phyloP scores from a whole-genome alignment of 2,888 invertebrate genomes.

The Epiblema foenella region DNA sequence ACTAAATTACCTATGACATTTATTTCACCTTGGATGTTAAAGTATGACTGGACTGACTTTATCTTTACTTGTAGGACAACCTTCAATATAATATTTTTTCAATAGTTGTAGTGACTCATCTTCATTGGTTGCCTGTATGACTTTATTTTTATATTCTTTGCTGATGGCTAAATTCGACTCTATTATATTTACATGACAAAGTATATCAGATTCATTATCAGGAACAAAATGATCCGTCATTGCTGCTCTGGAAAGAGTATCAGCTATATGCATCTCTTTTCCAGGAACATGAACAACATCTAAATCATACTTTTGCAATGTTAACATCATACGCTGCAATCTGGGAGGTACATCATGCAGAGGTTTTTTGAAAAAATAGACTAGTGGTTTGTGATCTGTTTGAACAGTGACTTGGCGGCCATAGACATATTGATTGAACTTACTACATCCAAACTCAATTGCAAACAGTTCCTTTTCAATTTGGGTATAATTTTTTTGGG shows the following conservation, averaged over 20 bases:
- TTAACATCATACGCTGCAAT: slow-evolving; percentile 25
- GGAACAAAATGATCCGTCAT: slow-evolving; percentile 11
- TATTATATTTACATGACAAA: not conserved
- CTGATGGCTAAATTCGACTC: not conserved
- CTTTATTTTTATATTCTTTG: not conserved
- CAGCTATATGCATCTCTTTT: slow-evolving; percentile 6
- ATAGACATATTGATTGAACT: no score
- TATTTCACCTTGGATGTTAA: slow-evolving; percentile 2
- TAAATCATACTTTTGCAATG: slow-evolving; percentile 7
- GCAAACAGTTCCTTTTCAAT: no score
- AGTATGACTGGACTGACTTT: not conserved
- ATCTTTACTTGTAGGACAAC: slow-evolving; percentile 7
- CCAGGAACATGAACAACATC: not conserved
- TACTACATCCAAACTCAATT: no score
- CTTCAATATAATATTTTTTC: not conserved
- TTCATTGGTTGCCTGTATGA: not conserved
- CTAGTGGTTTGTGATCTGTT: slow-evolving; percentile 3
- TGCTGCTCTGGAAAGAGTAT: not conserved
- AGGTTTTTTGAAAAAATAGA: slow-evolving; percentile 5
- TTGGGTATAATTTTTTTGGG: no score
- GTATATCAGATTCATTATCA: slow-evolving; percentile 1
- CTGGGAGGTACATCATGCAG: slow-evolving; percentile 10
- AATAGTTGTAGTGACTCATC: not conserved
- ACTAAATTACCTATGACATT: slow-evolving; percentile 7
- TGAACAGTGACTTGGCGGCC: no score